These are phyloP conservation scores for Junonia oenone DNA, from an alignment of 2,888 invertebrate species.

Conservation along the genomic window DNA sequence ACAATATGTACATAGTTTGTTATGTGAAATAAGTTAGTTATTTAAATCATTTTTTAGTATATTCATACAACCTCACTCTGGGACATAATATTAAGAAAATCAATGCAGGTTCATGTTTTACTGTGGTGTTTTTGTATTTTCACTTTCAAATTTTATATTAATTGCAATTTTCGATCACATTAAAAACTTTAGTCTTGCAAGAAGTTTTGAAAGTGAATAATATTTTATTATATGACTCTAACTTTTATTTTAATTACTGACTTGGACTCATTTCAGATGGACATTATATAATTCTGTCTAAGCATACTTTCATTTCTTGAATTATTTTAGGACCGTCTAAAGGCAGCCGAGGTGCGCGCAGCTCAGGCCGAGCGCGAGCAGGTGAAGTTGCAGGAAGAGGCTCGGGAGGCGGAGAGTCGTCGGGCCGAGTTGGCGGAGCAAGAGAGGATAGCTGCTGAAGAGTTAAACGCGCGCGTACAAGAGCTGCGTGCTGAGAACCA, in stretches of 20 bases:
- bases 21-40: background rate
- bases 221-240: background rate
- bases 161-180: background rate
- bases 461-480: constrained; percentile 77
- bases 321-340: constrained; percentile 73
- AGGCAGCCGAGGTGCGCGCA: constrained; percentile 76
- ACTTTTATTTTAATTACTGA: background rate
- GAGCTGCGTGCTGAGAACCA: constrained; percentile 83
- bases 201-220: background rate
- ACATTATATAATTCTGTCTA: background rate
- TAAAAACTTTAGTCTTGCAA: background rate
- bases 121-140: background rate
- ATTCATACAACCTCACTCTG: too few species aligned
- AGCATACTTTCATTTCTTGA: background rate
- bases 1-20: background rate
- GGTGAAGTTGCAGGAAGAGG: constrained; percentile 60
- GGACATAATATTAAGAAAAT: background rate
- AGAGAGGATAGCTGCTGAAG: constrained; percentile 30
- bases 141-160: background rate
- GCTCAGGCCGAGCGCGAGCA: constrained; percentile 45
- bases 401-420: constrained; percentile 49
- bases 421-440: constrained; percentile 29
- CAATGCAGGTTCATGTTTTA: background rate
- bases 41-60: background rate
- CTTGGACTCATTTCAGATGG: background rate